phyloP scores from a whole-genome alignment of 1,140 invertebrate species.

The Wiebesia pumilae region DNA sequence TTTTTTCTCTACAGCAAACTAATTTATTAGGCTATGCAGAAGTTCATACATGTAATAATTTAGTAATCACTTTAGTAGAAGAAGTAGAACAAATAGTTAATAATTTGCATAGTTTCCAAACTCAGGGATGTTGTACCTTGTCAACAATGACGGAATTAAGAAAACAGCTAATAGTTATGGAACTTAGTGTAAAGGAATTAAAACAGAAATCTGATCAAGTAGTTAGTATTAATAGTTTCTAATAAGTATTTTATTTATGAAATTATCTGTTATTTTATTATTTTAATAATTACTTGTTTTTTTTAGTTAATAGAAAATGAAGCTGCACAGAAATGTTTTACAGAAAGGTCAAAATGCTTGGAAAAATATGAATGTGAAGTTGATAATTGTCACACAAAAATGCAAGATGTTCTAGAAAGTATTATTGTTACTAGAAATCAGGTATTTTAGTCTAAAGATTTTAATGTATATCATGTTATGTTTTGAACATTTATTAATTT shows the following conservation, averaged over 20 bases:
- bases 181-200: conserved; percentile 63
- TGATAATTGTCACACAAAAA: conserved; percentile 68
- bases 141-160: conserved; percentile 62
- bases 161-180: conserved; percentile 61
- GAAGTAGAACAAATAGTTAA: conserved; percentile 67
- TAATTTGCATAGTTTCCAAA: conserved; percentile 62
- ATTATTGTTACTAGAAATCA: conserved; percentile 63
- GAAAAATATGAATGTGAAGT: conserved; percentile 68
- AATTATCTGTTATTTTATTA: too few species aligned
- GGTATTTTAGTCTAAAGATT: conserved; percentile 51
- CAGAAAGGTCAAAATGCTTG: conserved; percentile 61
- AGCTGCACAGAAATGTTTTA: conserved; percentile 59
- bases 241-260: conserved; percentile 10
- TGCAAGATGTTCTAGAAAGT: conserved; percentile 68
- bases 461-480: conserved; percentile 1
- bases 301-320: conserved; percentile 64
- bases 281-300: conserved; percentile 34
- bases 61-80: conserved; percentile 63
- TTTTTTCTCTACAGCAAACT: conserved; percentile 55
- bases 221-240: conserved; percentile 60
- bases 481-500: conserved; percentile 26
- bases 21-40: conserved; percentile 56
- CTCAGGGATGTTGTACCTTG: conserved; percentile 56
- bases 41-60: conserved; percentile 59
- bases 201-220: conserved; percentile 64